Evolutionary conservation across 2,797 vertebrate genomes (phyloP).

Genomic region (Rhincodon typus): DNA sequence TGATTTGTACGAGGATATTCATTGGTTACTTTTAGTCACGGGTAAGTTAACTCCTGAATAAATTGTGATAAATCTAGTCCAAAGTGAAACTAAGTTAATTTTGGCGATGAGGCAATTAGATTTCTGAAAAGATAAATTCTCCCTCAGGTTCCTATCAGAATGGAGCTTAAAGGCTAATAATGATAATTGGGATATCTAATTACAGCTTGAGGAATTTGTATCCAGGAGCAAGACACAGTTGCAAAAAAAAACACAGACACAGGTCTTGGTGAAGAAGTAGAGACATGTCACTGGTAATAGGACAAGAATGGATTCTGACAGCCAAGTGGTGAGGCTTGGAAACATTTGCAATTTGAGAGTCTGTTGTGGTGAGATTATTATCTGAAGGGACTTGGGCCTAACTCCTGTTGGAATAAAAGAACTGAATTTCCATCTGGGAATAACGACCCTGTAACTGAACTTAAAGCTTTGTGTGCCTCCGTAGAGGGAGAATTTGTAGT

Average conservation of each 20-base stretch:
- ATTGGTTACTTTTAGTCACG: constrained; percentile 98
- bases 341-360: too few species aligned
- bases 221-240: not conserved
- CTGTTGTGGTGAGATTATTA: too few species aligned
- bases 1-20: constrained; percentile 97
- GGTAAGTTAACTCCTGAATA: constrained; percentile 57
- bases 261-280: too few species aligned
- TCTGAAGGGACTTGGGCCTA: too few species aligned
- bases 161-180: not conserved
- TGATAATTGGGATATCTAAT: not conserved
- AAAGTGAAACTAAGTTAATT: not conserved
- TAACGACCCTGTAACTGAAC: not conserved
- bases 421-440: too few species aligned
- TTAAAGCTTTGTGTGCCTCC: not conserved
- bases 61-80: not conserved
- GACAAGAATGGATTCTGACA: too few species aligned
- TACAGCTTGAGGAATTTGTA: not conserved
- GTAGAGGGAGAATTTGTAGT: not conserved
- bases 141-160: not conserved
- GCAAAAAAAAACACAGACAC: not conserved
- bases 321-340: too few species aligned
- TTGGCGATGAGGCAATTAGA: not conserved
- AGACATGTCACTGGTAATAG: too few species aligned
- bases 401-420: too few species aligned
- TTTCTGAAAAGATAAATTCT: not conserved